Conservation (phyloP, 2,797 vertebrate species). For the Darevskia nairensis region DNA sequence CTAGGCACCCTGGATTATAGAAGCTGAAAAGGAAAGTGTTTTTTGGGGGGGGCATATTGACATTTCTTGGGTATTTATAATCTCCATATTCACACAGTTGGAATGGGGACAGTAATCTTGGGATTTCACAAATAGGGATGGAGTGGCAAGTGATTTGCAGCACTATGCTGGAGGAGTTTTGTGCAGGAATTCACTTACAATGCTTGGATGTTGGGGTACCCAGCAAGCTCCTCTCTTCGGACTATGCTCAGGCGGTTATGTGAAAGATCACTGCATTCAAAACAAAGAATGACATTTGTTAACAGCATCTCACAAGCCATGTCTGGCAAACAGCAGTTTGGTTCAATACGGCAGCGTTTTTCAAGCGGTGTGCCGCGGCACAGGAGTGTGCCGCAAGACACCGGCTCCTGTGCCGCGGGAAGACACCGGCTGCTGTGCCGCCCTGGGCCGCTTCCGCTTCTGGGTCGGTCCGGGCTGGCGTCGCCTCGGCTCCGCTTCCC, state of each 20-base stretch:
- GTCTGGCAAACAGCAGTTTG: neutral
- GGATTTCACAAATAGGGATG: neutral
- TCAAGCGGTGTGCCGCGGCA: no score
- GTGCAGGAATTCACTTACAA: conserved; percentile 26
- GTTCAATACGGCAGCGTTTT: neutral
- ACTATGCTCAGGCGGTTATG: conserved; percentile 37
- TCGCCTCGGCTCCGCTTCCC: no score
- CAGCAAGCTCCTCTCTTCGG: conserved; percentile 9
- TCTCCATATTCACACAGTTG: neutral
- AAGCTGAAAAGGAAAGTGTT: neutral
- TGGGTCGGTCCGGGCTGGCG: no score
- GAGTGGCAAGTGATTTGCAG: neutral
- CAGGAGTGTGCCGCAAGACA: no score
- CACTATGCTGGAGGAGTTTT: no score
- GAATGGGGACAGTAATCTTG: neutral
- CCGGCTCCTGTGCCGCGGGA: no score
- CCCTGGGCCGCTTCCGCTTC: no score
- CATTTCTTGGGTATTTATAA: neutral
- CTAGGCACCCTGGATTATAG: neutral
- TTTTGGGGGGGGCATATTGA: neutral
- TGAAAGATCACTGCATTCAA: conserved; percentile 46
- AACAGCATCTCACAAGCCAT: neutral
- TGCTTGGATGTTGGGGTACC: conserved; percentile 14
- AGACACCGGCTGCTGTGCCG: no score
- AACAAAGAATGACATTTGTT: neutral